Evolutionary conservation across 2,113 vertebrate species (phyloP), one percentile per base, ranked within the genome.

Genomic region (Acanthochromis polyacanthus): DNA sequence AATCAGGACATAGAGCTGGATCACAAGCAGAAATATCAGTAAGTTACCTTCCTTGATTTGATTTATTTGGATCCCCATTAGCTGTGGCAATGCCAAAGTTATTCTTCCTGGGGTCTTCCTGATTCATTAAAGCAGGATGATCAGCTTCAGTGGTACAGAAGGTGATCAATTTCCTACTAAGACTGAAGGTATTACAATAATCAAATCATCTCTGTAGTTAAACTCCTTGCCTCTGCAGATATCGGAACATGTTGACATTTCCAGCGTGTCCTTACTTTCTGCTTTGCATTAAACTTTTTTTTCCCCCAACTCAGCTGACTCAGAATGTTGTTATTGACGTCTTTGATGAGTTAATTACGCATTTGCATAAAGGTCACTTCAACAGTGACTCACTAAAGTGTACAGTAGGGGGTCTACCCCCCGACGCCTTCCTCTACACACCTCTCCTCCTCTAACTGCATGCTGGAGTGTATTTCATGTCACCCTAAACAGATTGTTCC

Each of bases 341-440:
- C 66, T 80, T 63, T 82, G 83, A 80, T 75, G 79, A 81, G 58
- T 75, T 83, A 83, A 87, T 83, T 71, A 23, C 9, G 60, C 74
- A 71, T 86, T 88, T 75, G 51, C 65, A 62, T 77, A 57, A 85
- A 88, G 83, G 88, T 82, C 84, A 78, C 6, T 12, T 76, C 25
- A 11, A 62, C 69, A 62, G 71, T 89, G 81, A 92, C 73, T 90
- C 84, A 88, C 46, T 60, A 10, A 70, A 62, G 22, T n/a, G 25
- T 77, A 48, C 83, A 60, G 73, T 56, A 38, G 75, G 82, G 81
- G 84, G 77, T 77, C 71, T 16, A 20, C 16, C 4, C 51, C 14
- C 48, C 25, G 8, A 9, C 32, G 8, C 32, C 32, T 30, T 30
- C 30, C 30, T 30, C 6, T 30, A 30, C 4, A 66, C 38, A 28